Conservation (phyloP, 1,140 invertebrate species). For the Nymphalis io region DNA sequence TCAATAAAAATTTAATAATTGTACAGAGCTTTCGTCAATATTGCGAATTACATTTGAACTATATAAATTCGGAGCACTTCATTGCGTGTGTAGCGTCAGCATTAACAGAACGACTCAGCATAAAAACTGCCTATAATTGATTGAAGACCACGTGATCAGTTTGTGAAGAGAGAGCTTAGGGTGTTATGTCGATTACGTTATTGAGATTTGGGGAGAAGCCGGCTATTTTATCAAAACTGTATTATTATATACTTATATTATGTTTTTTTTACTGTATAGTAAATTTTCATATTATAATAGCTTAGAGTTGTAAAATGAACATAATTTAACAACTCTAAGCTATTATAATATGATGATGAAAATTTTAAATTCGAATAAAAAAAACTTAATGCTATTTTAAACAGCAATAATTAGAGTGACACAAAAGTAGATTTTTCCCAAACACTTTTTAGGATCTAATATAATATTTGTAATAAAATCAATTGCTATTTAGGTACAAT, state of each 20-base stretch:
- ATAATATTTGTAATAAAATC: too few species aligned
- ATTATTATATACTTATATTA: background rate
- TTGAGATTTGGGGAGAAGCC: background rate
- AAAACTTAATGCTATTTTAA: too few species aligned
- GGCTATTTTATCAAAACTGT: background rate
- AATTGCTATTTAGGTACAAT: too few species aligned
- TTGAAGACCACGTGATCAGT: constrained; percentile 61
- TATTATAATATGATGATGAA: too few species aligned
- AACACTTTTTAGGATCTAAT: too few species aligned
- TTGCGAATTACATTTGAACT: too few species aligned
- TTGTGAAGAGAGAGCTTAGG: constrained; percentile 30
- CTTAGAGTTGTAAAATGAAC: background rate
- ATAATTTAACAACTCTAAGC: background rate
- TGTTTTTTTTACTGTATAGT: background rate
- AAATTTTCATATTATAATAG: background rate
- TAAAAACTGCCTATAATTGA: constrained; percentile 64
- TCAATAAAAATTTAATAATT: too few species aligned
- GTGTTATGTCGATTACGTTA: constrained; percentile 24
- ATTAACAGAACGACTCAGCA: constrained; percentile 26
- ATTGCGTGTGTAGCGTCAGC: constrained; percentile 2
- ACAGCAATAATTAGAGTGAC: too few species aligned
- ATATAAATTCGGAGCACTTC: background rate
- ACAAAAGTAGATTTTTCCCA: too few species aligned
- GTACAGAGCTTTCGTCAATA: too few species aligned
- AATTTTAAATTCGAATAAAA: too few species aligned